A percentile compares a stretch with the other conserved stretches of the same genome.
Conservation (phyloP, 2,113 vertebrate species). For the Crotophaga sulcirostris region DNA sequence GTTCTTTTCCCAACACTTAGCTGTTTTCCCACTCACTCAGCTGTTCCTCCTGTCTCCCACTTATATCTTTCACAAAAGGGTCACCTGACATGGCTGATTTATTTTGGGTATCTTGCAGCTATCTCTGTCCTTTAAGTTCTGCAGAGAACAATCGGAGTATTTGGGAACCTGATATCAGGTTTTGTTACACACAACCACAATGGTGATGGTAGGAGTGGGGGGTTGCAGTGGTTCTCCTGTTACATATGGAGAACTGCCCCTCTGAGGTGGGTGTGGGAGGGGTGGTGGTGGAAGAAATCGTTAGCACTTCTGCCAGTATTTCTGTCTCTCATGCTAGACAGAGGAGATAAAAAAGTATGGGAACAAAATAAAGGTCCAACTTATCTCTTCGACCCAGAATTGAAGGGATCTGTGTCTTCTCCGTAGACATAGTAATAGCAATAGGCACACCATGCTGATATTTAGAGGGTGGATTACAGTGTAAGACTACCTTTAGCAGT, state of each 20-base stretch:
- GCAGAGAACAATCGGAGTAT: not conserved
- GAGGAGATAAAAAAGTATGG: not conserved
- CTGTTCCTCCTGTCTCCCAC: not conserved
- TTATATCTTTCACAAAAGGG: not conserved
- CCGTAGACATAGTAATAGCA: not conserved
- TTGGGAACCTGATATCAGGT: not conserved
- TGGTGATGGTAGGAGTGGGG: not conserved
- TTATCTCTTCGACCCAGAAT: not conserved
- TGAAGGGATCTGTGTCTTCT: not conserved
- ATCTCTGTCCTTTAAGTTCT: not conserved
- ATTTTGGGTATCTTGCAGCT: not conserved
- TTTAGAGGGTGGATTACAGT: not conserved
- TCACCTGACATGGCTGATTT: not conserved
- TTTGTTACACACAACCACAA: not conserved
- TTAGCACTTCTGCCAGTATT: not conserved
- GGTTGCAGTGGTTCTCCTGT: not conserved
- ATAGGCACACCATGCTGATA: not conserved
- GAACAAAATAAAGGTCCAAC: not conserved
- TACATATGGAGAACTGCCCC: not conserved
- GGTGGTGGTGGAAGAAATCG: not conserved
- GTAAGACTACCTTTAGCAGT: not conserved
- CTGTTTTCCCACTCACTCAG: not conserved
- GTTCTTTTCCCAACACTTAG: not conserved
- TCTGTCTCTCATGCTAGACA: not conserved
- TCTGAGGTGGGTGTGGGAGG: too few relatives aligned